Conservation (phyloP, 2,888 invertebrate species). For the Halictus quadricinctus region DNA sequence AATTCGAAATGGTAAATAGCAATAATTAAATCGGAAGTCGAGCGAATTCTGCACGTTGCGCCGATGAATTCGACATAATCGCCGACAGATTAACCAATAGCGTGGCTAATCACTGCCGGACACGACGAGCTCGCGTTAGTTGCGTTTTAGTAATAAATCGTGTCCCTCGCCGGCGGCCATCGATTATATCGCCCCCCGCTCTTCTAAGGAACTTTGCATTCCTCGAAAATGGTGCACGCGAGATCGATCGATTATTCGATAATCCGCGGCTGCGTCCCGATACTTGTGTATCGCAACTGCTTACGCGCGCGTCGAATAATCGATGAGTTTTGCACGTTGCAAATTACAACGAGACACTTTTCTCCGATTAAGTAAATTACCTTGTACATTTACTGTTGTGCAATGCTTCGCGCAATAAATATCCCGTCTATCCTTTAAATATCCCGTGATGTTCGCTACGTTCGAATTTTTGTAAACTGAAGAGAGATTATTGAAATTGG, state of each 20-base stretch:
- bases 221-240: background rate
- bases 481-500: too few relatives aligned
- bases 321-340: background rate
- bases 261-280: background rate
- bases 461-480: too few relatives aligned
- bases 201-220: slow-evolving; percentile 32
- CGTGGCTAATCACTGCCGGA: slow-evolving; percentile 69
- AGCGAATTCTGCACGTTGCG: slow-evolving; percentile 71
- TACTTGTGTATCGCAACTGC: background rate
- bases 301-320: too few relatives aligned
- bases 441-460: background rate
- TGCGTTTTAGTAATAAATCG: slow-evolving; percentile 67
- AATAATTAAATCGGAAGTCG: slow-evolving; percentile 73
- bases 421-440: too few relatives aligned
- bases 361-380: background rate
- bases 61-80: slow-evolving; percentile 72
- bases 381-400: background rate
- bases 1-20: slow-evolving; percentile 73
- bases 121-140: slow-evolving; percentile 63
- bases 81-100: slow-evolving; percentile 71
- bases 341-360: background rate
- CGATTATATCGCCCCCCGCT: slow-evolving; percentile 22
- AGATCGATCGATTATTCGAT: slow-evolving; percentile 10
- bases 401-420: too few relatives aligned
- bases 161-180: slow-evolving; percentile 18